Percentiles rank a stretch among this genome's conserved stretches.
phyloP scores from a whole-genome alignment of 2,113 vertebrate species.

The Nesoenas mayeri region DNA sequence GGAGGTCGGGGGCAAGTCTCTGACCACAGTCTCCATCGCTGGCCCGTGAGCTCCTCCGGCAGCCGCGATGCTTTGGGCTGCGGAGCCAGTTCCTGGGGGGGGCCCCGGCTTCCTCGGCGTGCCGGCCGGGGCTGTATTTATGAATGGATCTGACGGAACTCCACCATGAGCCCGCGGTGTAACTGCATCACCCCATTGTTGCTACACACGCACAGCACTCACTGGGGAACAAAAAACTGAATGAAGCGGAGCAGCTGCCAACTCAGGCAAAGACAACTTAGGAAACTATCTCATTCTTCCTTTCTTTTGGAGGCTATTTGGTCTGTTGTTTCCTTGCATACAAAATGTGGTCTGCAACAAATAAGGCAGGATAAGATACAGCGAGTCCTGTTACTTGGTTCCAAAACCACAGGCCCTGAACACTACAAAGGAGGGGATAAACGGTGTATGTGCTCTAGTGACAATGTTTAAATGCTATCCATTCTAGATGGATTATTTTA shows the following conservation, averaged over 20 bases:
- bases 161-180: slow-evolving; percentile 62
- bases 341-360: slow-evolving; percentile 72
- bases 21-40: not conserved
- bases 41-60: not conserved
- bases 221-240: slow-evolving; percentile 79
- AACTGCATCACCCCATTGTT: slow-evolving; percentile 76
- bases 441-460: slow-evolving; percentile 21
- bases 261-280: slow-evolving; percentile 81
- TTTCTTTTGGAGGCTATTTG: slow-evolving; percentile 73
- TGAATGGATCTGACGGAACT: slow-evolving; percentile 76
- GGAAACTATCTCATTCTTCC: slow-evolving; percentile 83
- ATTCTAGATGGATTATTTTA: slow-evolving; percentile 28
- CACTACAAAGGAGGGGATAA: slow-evolving; percentile 47
- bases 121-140: slow-evolving; percentile 40
- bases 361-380: slow-evolving; percentile 66
- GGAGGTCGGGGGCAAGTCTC: slow-evolving; percentile 33
- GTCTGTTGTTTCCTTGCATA: slow-evolving; percentile 80
- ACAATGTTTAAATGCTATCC: not conserved
- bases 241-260: slow-evolving; percentile 77
- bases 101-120: slow-evolving; percentile 55
- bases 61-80: slow-evolving; percentile 13
- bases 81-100: slow-evolving; percentile 7
- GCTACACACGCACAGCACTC: slow-evolving; percentile 80
- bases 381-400: slow-evolving; percentile 40
- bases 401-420: slow-evolving; percentile 61